phyloP scores from a whole-genome alignment of 2,113 vertebrate genomes.

The Xiphophorus maculatus region DNA sequence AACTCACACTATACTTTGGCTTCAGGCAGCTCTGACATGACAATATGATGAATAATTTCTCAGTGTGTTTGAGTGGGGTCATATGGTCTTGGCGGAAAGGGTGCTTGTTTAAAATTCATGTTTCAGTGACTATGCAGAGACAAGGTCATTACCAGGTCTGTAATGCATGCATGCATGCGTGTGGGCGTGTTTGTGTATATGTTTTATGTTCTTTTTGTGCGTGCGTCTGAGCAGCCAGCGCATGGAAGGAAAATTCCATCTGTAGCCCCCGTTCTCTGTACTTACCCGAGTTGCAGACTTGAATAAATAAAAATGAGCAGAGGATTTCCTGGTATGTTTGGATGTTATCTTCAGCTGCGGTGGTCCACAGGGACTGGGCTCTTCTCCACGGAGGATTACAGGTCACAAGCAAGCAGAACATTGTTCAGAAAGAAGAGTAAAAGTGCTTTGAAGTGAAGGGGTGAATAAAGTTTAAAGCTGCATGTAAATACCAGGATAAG shows the following conservation, averaged over 20 bases:
- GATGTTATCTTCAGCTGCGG: conserved; percentile 29
- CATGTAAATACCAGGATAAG: neutral
- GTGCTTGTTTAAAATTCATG: conserved; percentile 57
- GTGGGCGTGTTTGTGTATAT: neutral
- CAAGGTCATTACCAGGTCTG: conserved; percentile 45
- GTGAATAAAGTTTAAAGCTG: neutral
- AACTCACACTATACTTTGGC: conserved; percentile 33
- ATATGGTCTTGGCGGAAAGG: conserved; percentile 22
- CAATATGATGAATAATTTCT: conserved; percentile 53
- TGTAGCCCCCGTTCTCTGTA: conserved; percentile 12
- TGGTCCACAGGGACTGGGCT: conserved; percentile 24
- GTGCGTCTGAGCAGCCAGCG: neutral
- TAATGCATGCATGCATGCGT: conserved; percentile 5
- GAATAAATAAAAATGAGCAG: conserved; percentile 52
- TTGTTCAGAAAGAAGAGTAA: neutral
- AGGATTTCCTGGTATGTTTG: conserved; percentile 44
- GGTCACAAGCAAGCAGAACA: conserved; percentile 23
- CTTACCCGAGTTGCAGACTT: conserved; percentile 52
- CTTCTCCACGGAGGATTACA: conserved; percentile 26
- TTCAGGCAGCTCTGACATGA: conserved; percentile 33
- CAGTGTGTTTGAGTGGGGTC: conserved; percentile 24
- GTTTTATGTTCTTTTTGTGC: conserved; percentile 1
- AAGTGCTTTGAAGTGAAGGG: neutral
- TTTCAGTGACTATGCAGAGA: conserved; percentile 23
- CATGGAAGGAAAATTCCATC: conserved; percentile 44